Evolutionary conservation across 2,797 vertebrate genomes (phyloP), one percentile per base, ranked within the genome.

Genomic region (Darevskia mixta): DNA sequence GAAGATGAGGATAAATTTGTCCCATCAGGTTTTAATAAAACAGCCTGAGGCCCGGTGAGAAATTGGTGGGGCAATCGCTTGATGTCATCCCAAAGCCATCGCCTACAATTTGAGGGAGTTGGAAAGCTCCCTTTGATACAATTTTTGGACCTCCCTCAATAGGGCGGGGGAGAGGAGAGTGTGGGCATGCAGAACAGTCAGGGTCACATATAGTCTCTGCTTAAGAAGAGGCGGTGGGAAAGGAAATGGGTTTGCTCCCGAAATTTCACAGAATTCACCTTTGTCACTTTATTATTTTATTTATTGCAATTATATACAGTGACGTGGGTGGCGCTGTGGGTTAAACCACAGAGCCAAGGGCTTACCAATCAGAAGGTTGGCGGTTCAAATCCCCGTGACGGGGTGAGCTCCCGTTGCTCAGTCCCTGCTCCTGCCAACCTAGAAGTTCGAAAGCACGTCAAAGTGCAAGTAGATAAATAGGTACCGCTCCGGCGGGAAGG

Each of bases 1-100:
- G 27, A 79, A 18, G 27, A 32, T 15, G 11, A 8, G 4, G 82
- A 45, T 15, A 90, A 90, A 92, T 92, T 85, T 29, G 66, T 29
- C 66, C 66, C 27, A 29, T 67, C 66, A 29, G 69, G 29, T 72
- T 72, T 32, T 72, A n/a, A 13, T 72, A 15, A n/a, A 32, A 35
- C n/a, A 72, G 69, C 69, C 69, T 15, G 29, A 72, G 69, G n/a
- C 10, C n/a, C 27, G 27, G 29, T 32, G n/a, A 72, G 69, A 72
- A n/a, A 4, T 15, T 15, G 3, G n/a, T 67, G 66, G 66, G 66
- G 66, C 66, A 67, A 29, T 72, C 29, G 10, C 69, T 72, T 32
- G 29, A 72, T 7, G 69, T 72, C 29, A 11, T 72, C 69, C 27
- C 69, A n/a, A 72, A n/a, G 49, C 69, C 69, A n/a, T n/a, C n/a